Percentiles rank a stretch among this genome's conserved stretches.
These are phyloP conservation scores for Heliconius ethilla DNA, from an alignment of 2,888 invertebrate species.

Conservation along the genomic window DNA sequence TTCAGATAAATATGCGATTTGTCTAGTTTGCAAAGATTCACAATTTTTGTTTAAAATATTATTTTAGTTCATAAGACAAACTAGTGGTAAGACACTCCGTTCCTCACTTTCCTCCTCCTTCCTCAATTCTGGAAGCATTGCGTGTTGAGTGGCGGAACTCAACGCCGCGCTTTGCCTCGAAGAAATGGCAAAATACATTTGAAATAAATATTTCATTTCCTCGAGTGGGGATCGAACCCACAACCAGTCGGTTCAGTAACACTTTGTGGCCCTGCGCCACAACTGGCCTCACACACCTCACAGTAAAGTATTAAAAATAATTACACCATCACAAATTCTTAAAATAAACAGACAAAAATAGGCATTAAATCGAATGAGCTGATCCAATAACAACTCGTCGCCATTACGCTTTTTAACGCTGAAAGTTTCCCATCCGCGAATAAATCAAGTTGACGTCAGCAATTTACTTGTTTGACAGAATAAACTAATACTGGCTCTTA, in stretches of 20 bases:
- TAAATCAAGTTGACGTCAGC: conserved; percentile 35
- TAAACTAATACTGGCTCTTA: conserved; percentile 22
- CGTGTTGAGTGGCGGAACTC: too few species aligned
- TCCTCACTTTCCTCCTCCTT: too few species aligned
- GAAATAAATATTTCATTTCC: too few species aligned
- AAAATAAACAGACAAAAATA: conserved; percentile 6
- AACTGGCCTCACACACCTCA: too few species aligned
- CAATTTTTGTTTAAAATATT: conserved; percentile 18
- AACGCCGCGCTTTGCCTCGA: too few species aligned
- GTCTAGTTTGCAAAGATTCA: conserved; percentile 22
- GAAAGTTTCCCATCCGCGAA: conserved; percentile 32
- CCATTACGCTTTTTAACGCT: conserved; percentile 31
- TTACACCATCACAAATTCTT: background rate
- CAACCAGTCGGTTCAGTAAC: too few species aligned
- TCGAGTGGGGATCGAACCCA: too few species aligned
- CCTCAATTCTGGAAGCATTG: too few species aligned
- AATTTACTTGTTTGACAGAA: conserved; percentile 39
- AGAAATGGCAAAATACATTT: too few species aligned
- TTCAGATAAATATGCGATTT: conserved; percentile 31
- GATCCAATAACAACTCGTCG: conserved; percentile 28
- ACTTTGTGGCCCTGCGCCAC: too few species aligned
- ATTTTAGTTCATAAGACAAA: background rate
- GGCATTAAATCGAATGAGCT: conserved; percentile 1
- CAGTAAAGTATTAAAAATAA: background rate
- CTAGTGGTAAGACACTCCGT: too few species aligned